Base-by-base conservation (phyloP, 1,140 invertebrate species). In the Cepaea nemoralis region DNA sequence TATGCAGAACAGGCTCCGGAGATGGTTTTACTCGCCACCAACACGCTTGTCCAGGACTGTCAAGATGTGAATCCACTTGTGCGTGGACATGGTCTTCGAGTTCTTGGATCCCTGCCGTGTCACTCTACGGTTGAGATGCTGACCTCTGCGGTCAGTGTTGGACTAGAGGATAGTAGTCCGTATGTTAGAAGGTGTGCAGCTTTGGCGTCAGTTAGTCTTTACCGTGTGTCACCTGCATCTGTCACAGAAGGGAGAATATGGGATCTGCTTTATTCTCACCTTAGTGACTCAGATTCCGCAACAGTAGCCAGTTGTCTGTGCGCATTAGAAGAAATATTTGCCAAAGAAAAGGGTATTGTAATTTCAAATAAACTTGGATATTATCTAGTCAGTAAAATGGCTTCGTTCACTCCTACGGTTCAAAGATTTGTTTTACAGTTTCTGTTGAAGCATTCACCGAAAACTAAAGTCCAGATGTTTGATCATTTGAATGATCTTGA, bases 361-460 rank as follows among this genome's bases (percentile, higher is more conserved):
- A 27, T 80, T 27, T 80, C 78, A 2, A 80, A 80, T 31, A 80
- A 80, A 42, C 69, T 80, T 48, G 78, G 78, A 10, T 69, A 71
- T 8, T 80, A 55, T 73, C 39, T 80, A 39, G 42, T 80, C 35
- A 42, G 27, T 24, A 73, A 27, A 3, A 12, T 80, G 3, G 22
- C 8, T 31, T 50, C 66, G 12, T 73, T 37, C 42, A 31, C 78
- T 0, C 37, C 78, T 14, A 45, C 45, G 12, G 66, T 73, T 35
- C 78, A 80, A 45, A 80, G 78, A 67, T 39, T 71, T 55, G 31
- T 80, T 3, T 22, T 80, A n/a, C 78, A 80, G 69, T 80, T 80
- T 73, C 33, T 80, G 16, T 55, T 80, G 37, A 80, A 80, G 31
- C 33, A 71, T n/a, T 73, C 78, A 31, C 78, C 78, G 10, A 80